phyloP scores from a whole-genome alignment of 2,113 vertebrate species.

The Macaca mulatta region DNA sequence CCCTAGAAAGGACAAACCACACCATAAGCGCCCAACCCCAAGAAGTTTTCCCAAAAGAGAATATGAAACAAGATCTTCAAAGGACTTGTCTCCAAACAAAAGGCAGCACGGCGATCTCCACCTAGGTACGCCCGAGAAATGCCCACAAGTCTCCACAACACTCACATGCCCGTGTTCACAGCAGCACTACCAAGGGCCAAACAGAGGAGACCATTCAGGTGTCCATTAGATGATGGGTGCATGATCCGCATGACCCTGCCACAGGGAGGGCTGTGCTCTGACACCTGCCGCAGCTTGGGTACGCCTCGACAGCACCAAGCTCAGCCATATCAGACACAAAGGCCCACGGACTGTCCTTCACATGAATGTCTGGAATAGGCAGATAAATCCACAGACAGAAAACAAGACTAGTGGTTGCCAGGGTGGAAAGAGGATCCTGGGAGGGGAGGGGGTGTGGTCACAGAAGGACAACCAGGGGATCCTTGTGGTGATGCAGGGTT shows the following conservation, averaged over 20 bases:
- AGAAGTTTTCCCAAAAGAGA: background rate
- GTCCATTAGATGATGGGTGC: too few relatives aligned
- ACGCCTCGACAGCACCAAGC: background rate
- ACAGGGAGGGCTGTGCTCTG: too few relatives aligned
- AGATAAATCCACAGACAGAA: background rate
- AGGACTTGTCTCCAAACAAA: background rate
- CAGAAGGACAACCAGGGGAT: background rate
- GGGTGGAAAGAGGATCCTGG: background rate
- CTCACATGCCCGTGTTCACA: accelerated
- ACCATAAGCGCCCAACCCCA: background rate
- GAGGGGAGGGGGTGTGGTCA: too few relatives aligned
- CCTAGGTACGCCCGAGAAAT: background rate
- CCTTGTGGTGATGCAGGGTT: background rate
- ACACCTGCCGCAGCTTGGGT: accelerated
- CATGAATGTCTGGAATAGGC: accelerated
- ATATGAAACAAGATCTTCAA: background rate
- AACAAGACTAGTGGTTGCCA: background rate
- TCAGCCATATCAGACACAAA: accelerated
- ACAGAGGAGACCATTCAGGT: too few relatives aligned
- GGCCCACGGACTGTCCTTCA: too few relatives aligned
- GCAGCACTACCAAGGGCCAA: too few relatives aligned
- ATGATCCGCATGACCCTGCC: accelerated
- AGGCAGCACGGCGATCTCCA: background rate
- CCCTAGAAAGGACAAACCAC: background rate
- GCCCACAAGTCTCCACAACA: background rate